Evolutionary conservation across 2,797 vertebrate genomes (phyloP), one percentile per base, ranked within the genome.

Genomic region (Atherinosoma microstoma): DNA sequence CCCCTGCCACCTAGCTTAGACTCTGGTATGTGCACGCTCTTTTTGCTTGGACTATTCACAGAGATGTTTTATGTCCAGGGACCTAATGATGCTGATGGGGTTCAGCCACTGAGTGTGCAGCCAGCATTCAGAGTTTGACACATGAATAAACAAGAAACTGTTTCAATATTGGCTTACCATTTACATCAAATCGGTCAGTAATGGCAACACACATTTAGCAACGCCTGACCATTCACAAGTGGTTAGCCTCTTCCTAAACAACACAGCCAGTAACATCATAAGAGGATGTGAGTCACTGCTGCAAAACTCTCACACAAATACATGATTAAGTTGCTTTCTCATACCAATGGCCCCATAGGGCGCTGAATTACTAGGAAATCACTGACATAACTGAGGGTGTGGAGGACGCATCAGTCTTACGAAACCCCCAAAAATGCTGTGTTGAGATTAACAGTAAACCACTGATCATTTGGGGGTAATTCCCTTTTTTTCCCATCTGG

Each of bases 91-190:
- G 60, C 27, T 64, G 53, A 79, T 73, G 77, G 71, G 82, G 71
- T 82, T 72, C 63, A 70, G 81, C 80, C 75, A 59, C 88, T 58
- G 65, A 68, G 79, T 54, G 73, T 36, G 53, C 71, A 75, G 78
- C 58, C 83, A 60, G 65, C 22, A 60, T 61, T 84, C 74, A 63
- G 68, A 61, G 71, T 72, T 69, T 90, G 82, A 88, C 79, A 80
- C 85, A 90, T 82, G 85, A 38, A 80, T 76, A 86, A 89, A 88
- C 86, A 87, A 78, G 81, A 57, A 27, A 73, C 78, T 76, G 62
- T 71, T 88, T 88, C 73, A 89, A 92, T 90, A 88, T 87, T 91
- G 73, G 76, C 68, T 64, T 57, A 70, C 77, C 71, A 75, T 86
- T 85, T 82, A 77, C 84, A 85, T 85, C 18, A 79, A 74, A 85